phyloP scores from a whole-genome alignment of 2,113 vertebrate genomes.

The Seriola rivoliana region DNA sequence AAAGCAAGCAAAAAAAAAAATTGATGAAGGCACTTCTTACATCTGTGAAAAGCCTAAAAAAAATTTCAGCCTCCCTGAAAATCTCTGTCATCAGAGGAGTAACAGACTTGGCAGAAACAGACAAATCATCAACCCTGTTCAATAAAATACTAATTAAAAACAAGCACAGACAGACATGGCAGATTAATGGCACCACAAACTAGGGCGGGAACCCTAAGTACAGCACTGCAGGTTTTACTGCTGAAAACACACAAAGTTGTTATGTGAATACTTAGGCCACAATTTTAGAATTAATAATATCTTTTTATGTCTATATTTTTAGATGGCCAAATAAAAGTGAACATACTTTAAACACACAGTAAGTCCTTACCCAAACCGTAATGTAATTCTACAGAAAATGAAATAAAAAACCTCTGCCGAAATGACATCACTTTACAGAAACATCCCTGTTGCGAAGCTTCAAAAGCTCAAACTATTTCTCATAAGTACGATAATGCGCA shows the following conservation, averaged over 20 bases:
- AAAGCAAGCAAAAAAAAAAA: not conserved
- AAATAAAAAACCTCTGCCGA: not conserved
- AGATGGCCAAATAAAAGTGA: not conserved
- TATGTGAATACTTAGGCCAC: not conserved
- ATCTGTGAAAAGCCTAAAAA: conserved; percentile 17
- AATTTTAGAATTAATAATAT: not conserved
- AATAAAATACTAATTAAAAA: conserved; percentile 43
- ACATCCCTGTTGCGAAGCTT: not conserved
- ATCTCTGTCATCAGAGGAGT: conserved; percentile 30
- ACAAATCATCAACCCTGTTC: conserved; percentile 27
- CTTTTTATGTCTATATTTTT: not conserved
- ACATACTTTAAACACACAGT: not conserved
- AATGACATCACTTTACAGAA: conserved; percentile 16
- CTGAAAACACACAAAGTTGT: conserved; percentile 5
- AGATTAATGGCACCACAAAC: conserved; percentile 31
- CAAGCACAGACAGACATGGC: conserved; percentile 25
- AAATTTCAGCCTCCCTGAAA: conserved; percentile 14
- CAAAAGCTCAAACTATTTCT: conserved; percentile 10
- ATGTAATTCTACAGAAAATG: not conserved
- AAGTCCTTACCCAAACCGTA: not conserved
- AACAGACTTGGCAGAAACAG: conserved; percentile 12
- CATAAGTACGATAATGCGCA: not conserved
- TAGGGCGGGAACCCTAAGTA: not conserved
- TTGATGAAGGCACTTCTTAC: conserved; percentile 6
- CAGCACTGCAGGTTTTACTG: not conserved